Conservation (phyloP, 2,888 invertebrate genomes). For the Cotesia congregata region DNA sequence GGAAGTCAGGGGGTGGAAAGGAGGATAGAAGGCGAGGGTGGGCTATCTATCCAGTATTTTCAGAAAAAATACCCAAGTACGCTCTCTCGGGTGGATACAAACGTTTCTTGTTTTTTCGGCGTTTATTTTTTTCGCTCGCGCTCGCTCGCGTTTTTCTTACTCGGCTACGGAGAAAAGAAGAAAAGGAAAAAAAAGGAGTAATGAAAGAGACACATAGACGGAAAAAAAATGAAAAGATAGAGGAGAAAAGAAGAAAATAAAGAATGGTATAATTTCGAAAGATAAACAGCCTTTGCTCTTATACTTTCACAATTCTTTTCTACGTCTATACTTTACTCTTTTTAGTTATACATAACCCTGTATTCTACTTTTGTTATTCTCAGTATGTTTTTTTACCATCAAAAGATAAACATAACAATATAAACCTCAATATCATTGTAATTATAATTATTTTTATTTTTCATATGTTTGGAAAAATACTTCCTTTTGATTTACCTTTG, state of each 20-base stretch:
- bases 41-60: background rate
- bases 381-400: background rate
- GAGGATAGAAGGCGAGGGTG: background rate
- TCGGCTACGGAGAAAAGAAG: slow-evolving; percentile 5
- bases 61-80: background rate
- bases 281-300: slow-evolving; percentile 1
- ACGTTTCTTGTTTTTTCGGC: background rate
- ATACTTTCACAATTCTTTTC: slow-evolving; percentile 5
- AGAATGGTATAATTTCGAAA: slow-evolving; percentile 37
- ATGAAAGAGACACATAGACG: background rate
- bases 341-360: background rate
- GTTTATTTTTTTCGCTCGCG: background rate
- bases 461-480: background rate
- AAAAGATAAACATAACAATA: background rate
- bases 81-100: background rate
- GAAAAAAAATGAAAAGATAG: slow-evolving; percentile 9
- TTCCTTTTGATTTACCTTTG: background rate
- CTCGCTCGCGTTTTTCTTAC: slow-evolving; percentile 5
- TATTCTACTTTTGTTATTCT: background rate
- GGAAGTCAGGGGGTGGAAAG: background rate
- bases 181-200: slow-evolving; percentile 9
- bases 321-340: slow-evolving; percentile 14
- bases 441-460: slow-evolving; percentile 6
- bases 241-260: slow-evolving; percentile 38
- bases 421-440: background rate